Evolutionary conservation across 92 coral and sea anemone species (phyloP).

Genomic region (Chrysogorgia sp.): DNA sequence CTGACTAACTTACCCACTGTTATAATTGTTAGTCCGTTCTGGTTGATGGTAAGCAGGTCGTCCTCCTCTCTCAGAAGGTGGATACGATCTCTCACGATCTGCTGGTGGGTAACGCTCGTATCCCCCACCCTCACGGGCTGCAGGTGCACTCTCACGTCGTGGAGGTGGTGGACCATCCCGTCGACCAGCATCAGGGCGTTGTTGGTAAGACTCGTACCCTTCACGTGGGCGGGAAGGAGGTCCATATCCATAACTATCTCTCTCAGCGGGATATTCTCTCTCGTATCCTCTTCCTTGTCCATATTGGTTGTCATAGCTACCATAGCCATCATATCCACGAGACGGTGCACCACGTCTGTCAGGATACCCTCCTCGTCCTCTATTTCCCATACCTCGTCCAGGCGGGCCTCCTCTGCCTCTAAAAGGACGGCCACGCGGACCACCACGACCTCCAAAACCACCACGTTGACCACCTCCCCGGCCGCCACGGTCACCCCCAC

Average conservation of each 20-base stretch:
- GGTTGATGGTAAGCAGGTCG: neutral
- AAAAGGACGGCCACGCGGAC: conserved; percentile 8
- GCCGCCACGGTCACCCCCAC: conserved; percentile 16
- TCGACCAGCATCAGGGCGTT: neutral
- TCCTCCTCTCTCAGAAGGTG: neutral
- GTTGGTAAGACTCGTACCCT: neutral
- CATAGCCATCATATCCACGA: conserved; percentile 31
- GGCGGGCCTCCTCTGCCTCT: conserved; percentile 26
- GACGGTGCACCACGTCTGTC: conserved; percentile 31
- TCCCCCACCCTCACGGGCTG: conserved; percentile 12
- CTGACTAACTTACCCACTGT: neutral
- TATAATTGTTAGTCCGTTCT: neutral
- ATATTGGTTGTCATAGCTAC: conserved; percentile 14
- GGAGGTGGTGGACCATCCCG: conserved; percentile 6
- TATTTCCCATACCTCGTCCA: neutral
- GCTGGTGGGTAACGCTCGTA: conserved; percentile 23
- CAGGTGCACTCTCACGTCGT: neutral
- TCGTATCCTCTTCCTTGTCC: conserved; percentile 16
- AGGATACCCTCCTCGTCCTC: conserved; percentile 34
- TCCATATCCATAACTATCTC: conserved; percentile 3
- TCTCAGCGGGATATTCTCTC: neutral
- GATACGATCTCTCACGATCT: neutral
- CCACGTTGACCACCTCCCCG: neutral
- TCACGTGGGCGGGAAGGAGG: neutral
- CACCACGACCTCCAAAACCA: conserved; percentile 20